Conservation (phyloP, 2,113 vertebrate species). For the Stercorarius parasiticus region DNA sequence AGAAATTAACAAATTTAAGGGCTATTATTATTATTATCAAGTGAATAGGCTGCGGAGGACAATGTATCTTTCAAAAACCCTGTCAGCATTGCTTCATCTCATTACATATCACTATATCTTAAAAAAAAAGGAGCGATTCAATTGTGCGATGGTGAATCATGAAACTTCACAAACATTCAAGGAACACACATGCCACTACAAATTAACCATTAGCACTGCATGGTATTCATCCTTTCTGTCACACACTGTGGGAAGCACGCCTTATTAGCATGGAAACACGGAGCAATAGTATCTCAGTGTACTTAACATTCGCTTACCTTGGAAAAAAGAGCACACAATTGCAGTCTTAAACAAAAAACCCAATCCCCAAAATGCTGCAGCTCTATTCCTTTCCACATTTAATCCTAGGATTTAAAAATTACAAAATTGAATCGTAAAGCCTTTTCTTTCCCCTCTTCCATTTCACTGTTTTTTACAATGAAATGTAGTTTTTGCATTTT, state of each 20-base stretch:
- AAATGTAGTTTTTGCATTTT: constrained; percentile 68
- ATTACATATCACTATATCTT: constrained; percentile 52
- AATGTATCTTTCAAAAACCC: constrained; percentile 48
- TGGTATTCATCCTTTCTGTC: constrained; percentile 79
- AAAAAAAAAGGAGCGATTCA: constrained; percentile 25
- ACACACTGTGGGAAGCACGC: constrained; percentile 79
- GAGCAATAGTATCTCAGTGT: constrained; percentile 60
- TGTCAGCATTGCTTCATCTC: constrained; percentile 64
- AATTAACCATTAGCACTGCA: constrained; percentile 78
- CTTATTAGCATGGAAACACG: constrained; percentile 75
- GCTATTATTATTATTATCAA: background rate
- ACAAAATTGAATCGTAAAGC: constrained; percentile 51
- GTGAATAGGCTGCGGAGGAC: constrained; percentile 46
- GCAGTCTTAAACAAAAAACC: constrained; percentile 42
- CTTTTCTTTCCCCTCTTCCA: constrained; percentile 49
- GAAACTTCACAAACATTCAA: constrained; percentile 75
- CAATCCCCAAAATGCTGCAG: background rate
- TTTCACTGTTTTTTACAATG: constrained; percentile 37
- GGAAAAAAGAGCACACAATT: constrained; percentile 48
- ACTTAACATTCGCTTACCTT: constrained; percentile 65
- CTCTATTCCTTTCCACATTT: constrained; percentile 26
- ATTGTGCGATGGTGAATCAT: constrained; percentile 74
- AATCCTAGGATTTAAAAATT: constrained; percentile 66
- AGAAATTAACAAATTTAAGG: constrained; percentile 65
- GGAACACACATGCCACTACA: constrained; percentile 82